Base-by-base conservation (phyloP, 2,888 invertebrate genomes). In the Lissocephala sabroskyi region DNA sequence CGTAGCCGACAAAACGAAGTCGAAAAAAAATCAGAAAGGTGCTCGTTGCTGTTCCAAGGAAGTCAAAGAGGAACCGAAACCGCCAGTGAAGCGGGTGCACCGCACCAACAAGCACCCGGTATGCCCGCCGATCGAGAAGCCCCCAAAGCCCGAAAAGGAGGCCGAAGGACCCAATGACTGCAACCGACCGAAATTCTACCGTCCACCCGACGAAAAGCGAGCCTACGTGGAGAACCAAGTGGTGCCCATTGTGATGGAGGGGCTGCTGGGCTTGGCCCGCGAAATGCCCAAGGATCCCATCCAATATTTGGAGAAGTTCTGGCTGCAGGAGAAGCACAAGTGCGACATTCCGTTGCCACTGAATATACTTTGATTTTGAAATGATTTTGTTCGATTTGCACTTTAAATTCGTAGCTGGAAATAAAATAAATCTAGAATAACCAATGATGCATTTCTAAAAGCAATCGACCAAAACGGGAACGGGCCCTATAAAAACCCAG, bases 211-310 rank as follows among this genome's bases (percentile, higher is more conserved):
- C 2, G 59, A 75, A 14, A 46, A 48, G 14, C 53, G 64, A 0
- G n/a, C 6, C 0, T 64, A 45, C 37, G 13, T 73, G 17, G 51
- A 73, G 35, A 41, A 17, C 10, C 48, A 62, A 10, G 73, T 60
- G 41, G 55, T 68, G 9, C 71, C 71, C 32, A 57, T 75, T 1
- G 11, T 73, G 3, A 66, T 75, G 68, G 59, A 73, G 37, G 71
- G 71, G 3, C 54, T 73, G 66, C 26, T 73, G 37, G 64, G 44
- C 0, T 11, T 73, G 42, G 66, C 76, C 2, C 68, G 73, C 0
- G 64, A 66, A 1, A 47, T 46, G 37, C 71, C 71, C 0, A 36
- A 19, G 2, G 71, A 73, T 59, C 71, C 71, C 3, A 64, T 73
- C 1, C 47, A 5, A 1, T 66, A 55, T 41, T 40, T 73, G 14